Base-by-base conservation (phyloP, 2,888 invertebrate genomes). In the Stegophylla sp. region DNA sequence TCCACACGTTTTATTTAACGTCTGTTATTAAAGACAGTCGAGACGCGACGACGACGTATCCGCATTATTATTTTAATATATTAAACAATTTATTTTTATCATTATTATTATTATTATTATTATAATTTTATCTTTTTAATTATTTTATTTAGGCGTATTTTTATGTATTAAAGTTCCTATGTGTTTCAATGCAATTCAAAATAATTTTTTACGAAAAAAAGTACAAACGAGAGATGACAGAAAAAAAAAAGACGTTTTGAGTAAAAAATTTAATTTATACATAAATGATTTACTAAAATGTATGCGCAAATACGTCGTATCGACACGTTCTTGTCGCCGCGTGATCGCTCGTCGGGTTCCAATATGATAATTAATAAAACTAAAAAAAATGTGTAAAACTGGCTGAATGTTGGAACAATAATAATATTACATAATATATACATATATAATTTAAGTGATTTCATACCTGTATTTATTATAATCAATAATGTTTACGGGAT, bases 141-240 rank as follows among this genome's bases (percentile, higher is more conserved):
- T 48, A 23, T 51, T 20, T 61, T 28, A 28, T 73, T 61, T 61
- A 73, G 63, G 63, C 74, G 63, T 63, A 74, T 63, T 74, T 74
- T 53, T 75, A 64, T 66, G 75, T 66, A 26, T 76, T 76, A 64
- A 66, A 76, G 75, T 76, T 76, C 75, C 75, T 76, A 64, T 69
- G 17, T n/a, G 64, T 75, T 64, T 75, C 51, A 75, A 75, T 13
- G 41, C 64, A n/a, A 64, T 34, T 75, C 34, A 28, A 63, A 63
- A 34, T 28, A 51, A n/a, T 51, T 23, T 26, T 26, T 20, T 59
- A 26, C 26, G 17, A 53, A 71, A 56, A 56, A 72, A 23, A 75
- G 41, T 75, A 75, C 64, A 75, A 75, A 75, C 51, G 64, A 75
- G n/a, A 59, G 56, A 71, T 45, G 28, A 17, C n/a, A 63, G 41